Conservation (phyloP, 2,888 invertebrate species). For the Drosophila atroscutellata region DNA sequence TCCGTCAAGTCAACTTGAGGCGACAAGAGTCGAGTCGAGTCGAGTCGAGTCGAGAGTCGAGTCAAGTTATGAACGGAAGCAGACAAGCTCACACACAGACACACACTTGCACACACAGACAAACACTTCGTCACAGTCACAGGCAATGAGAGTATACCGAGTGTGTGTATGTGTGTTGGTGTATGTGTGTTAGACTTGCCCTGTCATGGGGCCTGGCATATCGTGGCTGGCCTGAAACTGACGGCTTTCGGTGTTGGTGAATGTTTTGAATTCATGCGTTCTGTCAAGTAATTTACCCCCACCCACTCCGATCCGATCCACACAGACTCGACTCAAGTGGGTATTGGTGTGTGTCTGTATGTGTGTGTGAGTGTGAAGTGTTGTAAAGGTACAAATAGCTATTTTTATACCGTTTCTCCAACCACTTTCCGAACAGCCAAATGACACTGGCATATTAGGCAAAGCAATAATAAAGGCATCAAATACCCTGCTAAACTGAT, state of each 20-base stretch:
- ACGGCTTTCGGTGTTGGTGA: conserved; percentile 64
- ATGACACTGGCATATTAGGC: conserved; percentile 24
- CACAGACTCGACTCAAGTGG: conserved; percentile 50
- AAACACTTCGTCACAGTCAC: conserved; percentile 71
- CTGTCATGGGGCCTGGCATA: conserved; percentile 45
- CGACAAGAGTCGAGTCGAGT: conserved; percentile 71
- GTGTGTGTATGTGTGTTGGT: not conserved
- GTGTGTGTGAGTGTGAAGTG: conserved; percentile 31
- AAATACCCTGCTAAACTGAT: not conserved
- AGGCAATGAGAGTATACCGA: conserved; percentile 73
- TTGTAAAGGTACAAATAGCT: conserved; percentile 31
- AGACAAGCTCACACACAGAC: conserved; percentile 40
- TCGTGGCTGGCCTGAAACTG: conserved; percentile 52
- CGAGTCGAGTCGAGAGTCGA: conserved; percentile 57
- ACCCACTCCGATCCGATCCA: conserved; percentile 38
- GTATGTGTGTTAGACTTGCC: conserved; percentile 40
- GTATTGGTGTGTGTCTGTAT: conserved; percentile 9
- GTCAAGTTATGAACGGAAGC: conserved; percentile 62
- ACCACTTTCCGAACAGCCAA: conserved; percentile 14
- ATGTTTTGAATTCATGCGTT: conserved; percentile 73
- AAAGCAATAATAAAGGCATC: not conserved
- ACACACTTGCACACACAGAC: conserved; percentile 18
- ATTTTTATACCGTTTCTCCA: conserved; percentile 13
- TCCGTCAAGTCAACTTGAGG: conserved; percentile 79
- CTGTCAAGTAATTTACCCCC: conserved; percentile 69